These are phyloP conservation scores for Oplegnathus fasciatus DNA, from an alignment of 2,113 vertebrate genomes.

Conservation along the genomic window DNA sequence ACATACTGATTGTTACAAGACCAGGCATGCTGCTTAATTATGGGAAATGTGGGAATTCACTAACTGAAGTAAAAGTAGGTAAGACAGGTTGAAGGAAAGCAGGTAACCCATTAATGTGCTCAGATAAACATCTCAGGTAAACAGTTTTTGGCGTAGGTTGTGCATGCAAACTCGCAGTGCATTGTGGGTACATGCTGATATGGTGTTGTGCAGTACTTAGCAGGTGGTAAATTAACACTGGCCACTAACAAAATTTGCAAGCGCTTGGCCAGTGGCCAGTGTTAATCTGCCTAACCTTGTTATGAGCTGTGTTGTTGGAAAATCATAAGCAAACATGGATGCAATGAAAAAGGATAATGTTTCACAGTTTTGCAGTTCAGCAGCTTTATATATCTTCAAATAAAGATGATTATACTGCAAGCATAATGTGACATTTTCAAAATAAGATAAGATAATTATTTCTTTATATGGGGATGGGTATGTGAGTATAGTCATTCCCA, in stretches of 20 bases:
- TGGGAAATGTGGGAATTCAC: conserved; percentile 12
- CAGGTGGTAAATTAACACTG: conserved; percentile 40
- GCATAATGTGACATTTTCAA: neutral
- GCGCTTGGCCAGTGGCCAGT: conserved; percentile 12
- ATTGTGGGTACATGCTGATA: conserved; percentile 1
- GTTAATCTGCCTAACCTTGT: conserved; percentile 26
- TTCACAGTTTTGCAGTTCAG: neutral
- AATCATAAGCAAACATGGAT: neutral
- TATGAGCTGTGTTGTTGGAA: conserved; percentile 19
- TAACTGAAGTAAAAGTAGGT: conserved; percentile 16
- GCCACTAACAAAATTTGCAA: conserved; percentile 9
- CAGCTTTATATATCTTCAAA: neutral
- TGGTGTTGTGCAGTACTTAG: conserved; percentile 15
- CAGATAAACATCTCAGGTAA: neutral
- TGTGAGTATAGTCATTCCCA: neutral
- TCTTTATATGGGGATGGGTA: neutral
- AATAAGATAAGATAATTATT: neutral
- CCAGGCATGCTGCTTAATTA: conserved; percentile 27
- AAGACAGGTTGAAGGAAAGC: neutral
- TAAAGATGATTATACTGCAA: neutral
- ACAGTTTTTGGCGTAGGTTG: neutral
- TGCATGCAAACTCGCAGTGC: neutral
- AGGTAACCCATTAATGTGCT: neutral
- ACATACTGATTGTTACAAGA: conserved; percentile 22
- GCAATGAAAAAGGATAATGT: neutral